A percentile compares a stretch with the other conserved stretches of the same genome.
Evolutionary conservation across 1,140 invertebrate genomes (phyloP).

Genomic region (Drosophila azteca): DNA sequence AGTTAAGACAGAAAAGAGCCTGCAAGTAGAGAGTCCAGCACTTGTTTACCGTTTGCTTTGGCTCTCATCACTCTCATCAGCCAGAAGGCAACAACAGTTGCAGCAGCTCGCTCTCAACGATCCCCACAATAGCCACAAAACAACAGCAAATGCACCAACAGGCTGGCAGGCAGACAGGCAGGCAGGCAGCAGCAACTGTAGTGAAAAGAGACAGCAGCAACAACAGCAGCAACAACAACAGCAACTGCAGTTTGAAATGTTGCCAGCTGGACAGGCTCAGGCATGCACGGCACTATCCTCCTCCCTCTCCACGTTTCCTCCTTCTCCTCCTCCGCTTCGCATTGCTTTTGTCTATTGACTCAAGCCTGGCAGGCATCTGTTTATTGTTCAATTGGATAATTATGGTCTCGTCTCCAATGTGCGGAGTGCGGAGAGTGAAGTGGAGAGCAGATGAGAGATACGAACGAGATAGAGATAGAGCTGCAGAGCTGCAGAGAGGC

Average conservation of each 20-base stretch:
- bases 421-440: constrained; percentile 6
- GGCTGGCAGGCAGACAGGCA: constrained; percentile 6
- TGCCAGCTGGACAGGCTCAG: constrained; percentile 56
- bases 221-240: constrained; percentile 16
- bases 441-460: neutral
- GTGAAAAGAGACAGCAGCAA: constrained; percentile 6
- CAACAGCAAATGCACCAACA: constrained; percentile 47
- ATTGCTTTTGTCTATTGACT: constrained; percentile 72
- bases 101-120: constrained; percentile 39
- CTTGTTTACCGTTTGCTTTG: neutral
- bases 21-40: too few species aligned
- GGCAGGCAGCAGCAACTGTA: constrained; percentile 44
- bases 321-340: neutral
- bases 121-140: constrained; percentile 39
- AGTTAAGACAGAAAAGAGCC: too few species aligned
- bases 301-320: neutral
- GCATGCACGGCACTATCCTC: constrained; percentile 8
- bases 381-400: constrained; percentile 82
- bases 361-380: constrained; percentile 68
- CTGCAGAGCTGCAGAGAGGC: constrained; percentile 22
- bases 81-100: constrained; percentile 19
- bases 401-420: constrained; percentile 65
- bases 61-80: neutral
- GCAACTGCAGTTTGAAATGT: constrained; percentile 27
- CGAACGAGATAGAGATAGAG: neutral